Conservation (phyloP, 2,888 invertebrate species). For the Erannis defoliaria region DNA sequence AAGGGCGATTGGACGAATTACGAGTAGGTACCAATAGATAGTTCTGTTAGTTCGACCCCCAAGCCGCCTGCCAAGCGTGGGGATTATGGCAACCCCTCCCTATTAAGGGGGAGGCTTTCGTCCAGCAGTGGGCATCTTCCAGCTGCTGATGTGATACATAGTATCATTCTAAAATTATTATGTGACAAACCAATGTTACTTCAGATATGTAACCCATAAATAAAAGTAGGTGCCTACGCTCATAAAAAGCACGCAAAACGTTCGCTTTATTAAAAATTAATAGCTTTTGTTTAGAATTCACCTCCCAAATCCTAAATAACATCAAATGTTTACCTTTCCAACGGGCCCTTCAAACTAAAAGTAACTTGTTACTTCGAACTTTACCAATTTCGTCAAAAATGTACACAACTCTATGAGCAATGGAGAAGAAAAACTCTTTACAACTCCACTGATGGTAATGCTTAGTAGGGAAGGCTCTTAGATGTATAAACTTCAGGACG, state of each 20-base stretch:
- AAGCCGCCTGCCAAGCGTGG: too few species aligned
- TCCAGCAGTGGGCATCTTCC: too few species aligned
- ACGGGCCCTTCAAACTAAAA: constrained; percentile 23
- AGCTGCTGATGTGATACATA: too few species aligned
- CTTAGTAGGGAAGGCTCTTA: constrained; percentile 13
- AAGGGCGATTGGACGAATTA: too few species aligned
- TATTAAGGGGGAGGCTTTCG: too few species aligned
- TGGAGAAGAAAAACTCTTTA: constrained; percentile 18
- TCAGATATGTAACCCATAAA: too few species aligned
- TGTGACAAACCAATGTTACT: too few species aligned
- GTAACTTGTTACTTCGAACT: constrained; percentile 49
- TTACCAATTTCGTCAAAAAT: constrained; percentile 63
- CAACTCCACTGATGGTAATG: constrained; percentile 44
- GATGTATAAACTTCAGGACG: neutral
- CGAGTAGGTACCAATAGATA: too few species aligned
- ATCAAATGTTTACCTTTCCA: constrained; percentile 23
- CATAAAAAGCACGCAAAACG: neutral
- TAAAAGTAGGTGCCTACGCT: neutral
- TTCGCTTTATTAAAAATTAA: constrained; percentile 2
- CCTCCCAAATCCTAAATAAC: constrained; percentile 16
- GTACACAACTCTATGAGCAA: constrained; percentile 38
- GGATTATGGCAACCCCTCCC: too few species aligned
- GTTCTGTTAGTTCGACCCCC: too few species aligned
- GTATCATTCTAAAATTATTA: too few species aligned
- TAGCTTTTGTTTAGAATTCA: constrained; percentile 12